These are phyloP conservation scores for Ptychoptera contaminata DNA, from an alignment of 2,888 invertebrate genomes.

Conservation along the genomic window DNA sequence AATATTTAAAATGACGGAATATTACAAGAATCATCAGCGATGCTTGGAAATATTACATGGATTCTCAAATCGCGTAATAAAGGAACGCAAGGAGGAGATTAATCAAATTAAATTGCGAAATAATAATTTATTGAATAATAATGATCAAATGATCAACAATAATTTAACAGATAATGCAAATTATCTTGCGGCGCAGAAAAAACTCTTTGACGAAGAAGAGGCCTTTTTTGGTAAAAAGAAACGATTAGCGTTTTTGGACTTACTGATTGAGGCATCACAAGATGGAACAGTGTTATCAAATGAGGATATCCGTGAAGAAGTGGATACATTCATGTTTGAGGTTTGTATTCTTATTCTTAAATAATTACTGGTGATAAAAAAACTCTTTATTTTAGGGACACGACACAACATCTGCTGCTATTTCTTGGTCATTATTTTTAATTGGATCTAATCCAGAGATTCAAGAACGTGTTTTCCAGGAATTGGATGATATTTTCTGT, in stretches of 20 bases:
- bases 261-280: slow-evolving; percentile 38
- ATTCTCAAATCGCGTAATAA: slow-evolving; percentile 35
- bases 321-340: slow-evolving; percentile 50
- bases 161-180: slow-evolving; percentile 13
- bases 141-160: slow-evolving; percentile 12
- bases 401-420: slow-evolving; percentile 31
- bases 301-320: slow-evolving; percentile 41
- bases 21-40: slow-evolving; percentile 37
- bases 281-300: slow-evolving; percentile 30
- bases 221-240: slow-evolving; percentile 31
- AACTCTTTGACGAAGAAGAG: slow-evolving; percentile 11
- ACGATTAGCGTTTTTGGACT: slow-evolving; percentile 40
- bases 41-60: slow-evolving; percentile 31
- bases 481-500: slow-evolving; percentile 34
- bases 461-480: slow-evolving; percentile 32
- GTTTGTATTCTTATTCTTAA: slow-evolving; percentile 14
- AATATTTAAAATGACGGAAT: slow-evolving; percentile 38
- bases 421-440: slow-evolving; percentile 30
- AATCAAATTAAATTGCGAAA: slow-evolving; percentile 9
- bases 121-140: slow-evolving; percentile 9
- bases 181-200: slow-evolving; percentile 17
- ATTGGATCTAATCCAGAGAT: slow-evolving; percentile 27
- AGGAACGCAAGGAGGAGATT: slow-evolving; percentile 31
- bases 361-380: too few relatives aligned
- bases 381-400: slow-evolving; percentile 22